Base-by-base conservation (phyloP, 2,888 invertebrate species). In the Atethmia centrago region DNA sequence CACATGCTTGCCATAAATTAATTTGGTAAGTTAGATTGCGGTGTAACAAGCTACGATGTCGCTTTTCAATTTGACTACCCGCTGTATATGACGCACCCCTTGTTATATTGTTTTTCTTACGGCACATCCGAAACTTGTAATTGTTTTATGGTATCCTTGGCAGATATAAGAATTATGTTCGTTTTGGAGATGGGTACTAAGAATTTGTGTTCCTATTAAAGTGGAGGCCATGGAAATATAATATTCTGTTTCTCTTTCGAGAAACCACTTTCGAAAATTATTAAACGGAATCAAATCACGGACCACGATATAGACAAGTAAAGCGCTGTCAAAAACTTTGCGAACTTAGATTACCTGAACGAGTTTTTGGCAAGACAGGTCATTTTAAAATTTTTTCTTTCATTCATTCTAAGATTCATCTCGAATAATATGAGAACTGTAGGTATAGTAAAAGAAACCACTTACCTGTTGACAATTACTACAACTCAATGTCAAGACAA, bases 1-100 rank as follows among this genome's bases (percentile, higher is more conserved):
- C 7, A n/a, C 19, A 36, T 51, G n/a, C 19, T 64, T 89, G 88
- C 93, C 92, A 92, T 94, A 93, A 93, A 94, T 94, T 94, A 95
- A 94, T 95, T 95, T 94, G 88, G 88, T 88, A 94, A 95, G 94
- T 94, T 94, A 94, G 90, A 95, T 95, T 94, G 92, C 91, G 92
- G 68, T 83, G 87, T 82, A 77, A 75, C 76, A 78, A 85, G 88
- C 88, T 85, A 84, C 81, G 86, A 87, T 87, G 85, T 85, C 85
- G 89, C 88, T 89, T 90, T 90, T 90, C 92, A 93, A 91, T 92
- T 92, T 91, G 83, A 84, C 83, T 87, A 83, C 72, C 74, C 86
- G 81, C 87, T 93, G 92, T 90, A 80, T 90, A 88, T 92, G 92
- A 90, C 92, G 85, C 88, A 84, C 88, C 86, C 84, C 84, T 85